These are phyloP conservation scores for Callyntrura guangdongensis DNA, from an alignment of 2,888 invertebrate species.

Conservation along the genomic window DNA sequence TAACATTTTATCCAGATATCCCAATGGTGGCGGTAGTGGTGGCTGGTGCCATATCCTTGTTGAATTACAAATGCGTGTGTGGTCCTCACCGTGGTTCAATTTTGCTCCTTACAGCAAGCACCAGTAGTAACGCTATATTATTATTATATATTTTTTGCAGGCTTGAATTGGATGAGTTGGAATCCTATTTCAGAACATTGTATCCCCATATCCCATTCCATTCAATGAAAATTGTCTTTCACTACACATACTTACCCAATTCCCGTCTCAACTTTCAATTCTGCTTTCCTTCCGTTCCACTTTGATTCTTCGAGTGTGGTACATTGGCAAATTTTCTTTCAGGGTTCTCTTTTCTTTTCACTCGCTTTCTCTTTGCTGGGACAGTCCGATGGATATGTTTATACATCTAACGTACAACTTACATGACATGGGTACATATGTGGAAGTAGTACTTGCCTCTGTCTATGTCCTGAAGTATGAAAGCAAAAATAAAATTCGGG, in stretches of 20 bases:
- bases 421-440: no score
- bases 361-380: no score
- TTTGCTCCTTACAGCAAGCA: conserved; percentile 28
- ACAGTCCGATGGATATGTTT: no score
- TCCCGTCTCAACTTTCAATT: conserved; percentile 60
- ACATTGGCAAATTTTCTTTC: conserved; percentile 14
- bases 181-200: conserved; percentile 54
- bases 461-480: no score
- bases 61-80: conserved; percentile 47
- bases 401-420: no score
- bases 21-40: conserved; percentile 23
- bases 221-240: conserved; percentile 69
- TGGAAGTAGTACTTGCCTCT: no score
- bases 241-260: conserved; percentile 46
- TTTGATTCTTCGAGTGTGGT: conserved; percentile 60
- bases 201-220: conserved; percentile 47
- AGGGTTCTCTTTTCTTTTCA: no score
- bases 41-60: conserved; percentile 18
- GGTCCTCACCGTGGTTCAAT: conserved; percentile 45
- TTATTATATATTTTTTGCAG: conserved; percentile 7
- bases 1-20: conserved; percentile 13
- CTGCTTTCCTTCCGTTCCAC: conserved; percentile 54
- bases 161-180: conserved; percentile 46
- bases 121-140: background rate
- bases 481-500: no score